Conservation (phyloP, 1,140 invertebrate species). For the Ooceraea biroi region DNA sequence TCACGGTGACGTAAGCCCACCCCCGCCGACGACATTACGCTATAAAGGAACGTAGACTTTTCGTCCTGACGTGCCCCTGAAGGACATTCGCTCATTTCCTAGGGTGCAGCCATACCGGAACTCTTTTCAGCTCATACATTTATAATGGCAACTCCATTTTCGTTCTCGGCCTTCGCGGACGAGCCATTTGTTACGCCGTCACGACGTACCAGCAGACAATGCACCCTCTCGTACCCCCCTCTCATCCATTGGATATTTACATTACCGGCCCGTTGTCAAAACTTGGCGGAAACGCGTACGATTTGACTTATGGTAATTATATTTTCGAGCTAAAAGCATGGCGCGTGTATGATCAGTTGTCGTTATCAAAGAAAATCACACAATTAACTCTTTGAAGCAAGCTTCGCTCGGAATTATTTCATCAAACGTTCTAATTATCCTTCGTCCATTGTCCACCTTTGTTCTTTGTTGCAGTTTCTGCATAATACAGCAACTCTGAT, state of each 20-base stretch:
- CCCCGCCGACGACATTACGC: slow-evolving; percentile 8
- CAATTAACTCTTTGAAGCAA: not conserved
- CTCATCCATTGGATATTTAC: slow-evolving; percentile 33
- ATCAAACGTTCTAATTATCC: not conserved
- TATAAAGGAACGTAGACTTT: slow-evolving; percentile 28
- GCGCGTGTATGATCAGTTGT: not conserved
- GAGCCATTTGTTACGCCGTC: slow-evolving; percentile 53
- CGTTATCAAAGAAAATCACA: too few species aligned
- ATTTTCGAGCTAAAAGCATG: not conserved
- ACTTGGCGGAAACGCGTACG: not conserved
- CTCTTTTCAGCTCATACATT: slow-evolving; percentile 59
- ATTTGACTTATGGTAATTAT: slow-evolving; percentile 21
- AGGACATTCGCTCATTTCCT: slow-evolving; percentile 63
- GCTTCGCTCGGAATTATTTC: not conserved
- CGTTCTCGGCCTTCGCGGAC: slow-evolving; percentile 27
- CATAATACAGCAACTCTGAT: too few species aligned
- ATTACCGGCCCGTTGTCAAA: slow-evolving; percentile 22
- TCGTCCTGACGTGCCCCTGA: slow-evolving; percentile 36
- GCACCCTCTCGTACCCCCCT: too few species aligned
- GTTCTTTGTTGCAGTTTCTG: too few species aligned
- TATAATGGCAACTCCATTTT: slow-evolving; percentile 57
- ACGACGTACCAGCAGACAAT: slow-evolving; percentile 27
- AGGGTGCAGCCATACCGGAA: slow-evolving; percentile 32
- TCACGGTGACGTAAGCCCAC: slow-evolving; percentile 36
- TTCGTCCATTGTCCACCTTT: too few species aligned